phyloP scores from a whole-genome alignment of 2,888 invertebrate species.

The Pyralis farinalis region DNA sequence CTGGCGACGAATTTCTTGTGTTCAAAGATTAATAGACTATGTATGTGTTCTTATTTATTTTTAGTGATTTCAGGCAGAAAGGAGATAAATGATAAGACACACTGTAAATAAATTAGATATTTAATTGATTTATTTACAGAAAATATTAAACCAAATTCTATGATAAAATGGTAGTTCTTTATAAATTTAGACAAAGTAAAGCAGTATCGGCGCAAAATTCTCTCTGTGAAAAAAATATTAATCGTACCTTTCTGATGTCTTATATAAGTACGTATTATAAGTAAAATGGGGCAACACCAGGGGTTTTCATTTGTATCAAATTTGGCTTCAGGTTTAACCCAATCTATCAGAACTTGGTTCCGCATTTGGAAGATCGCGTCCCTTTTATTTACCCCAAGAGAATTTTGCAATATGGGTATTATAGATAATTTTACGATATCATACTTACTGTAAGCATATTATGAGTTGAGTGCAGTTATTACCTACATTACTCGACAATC shows the following conservation, averaged over 20 bases:
- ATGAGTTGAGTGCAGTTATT: conserved; percentile 58
- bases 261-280: background rate
- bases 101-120: conserved; percentile 65
- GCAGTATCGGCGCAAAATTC: conserved; percentile 56
- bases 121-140: conserved; percentile 79
- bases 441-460: conserved; percentile 58
- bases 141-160: conserved; percentile 75
- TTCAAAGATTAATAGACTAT: too few relatives aligned
- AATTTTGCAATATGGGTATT: conserved; percentile 40
- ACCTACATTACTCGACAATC: conserved; percentile 58
- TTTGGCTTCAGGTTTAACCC: conserved; percentile 4
- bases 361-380: conserved; percentile 2
- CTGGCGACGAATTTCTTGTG: too few relatives aligned
- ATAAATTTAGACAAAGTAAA: conserved; percentile 63
- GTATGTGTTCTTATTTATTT: too few relatives aligned
- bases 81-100: conserved; percentile 30
- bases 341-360: background rate
- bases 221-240: conserved; percentile 19
- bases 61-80: too few relatives aligned
- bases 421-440: conserved; percentile 31
- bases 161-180: conserved; percentile 57
- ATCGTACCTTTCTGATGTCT: background rate
- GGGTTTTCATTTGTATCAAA: background rate
- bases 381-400: conserved; percentile 25
- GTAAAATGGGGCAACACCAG: background rate